phyloP scores from a whole-genome alignment of 1,140 invertebrate genomes.

The Megalopta genalis region DNA sequence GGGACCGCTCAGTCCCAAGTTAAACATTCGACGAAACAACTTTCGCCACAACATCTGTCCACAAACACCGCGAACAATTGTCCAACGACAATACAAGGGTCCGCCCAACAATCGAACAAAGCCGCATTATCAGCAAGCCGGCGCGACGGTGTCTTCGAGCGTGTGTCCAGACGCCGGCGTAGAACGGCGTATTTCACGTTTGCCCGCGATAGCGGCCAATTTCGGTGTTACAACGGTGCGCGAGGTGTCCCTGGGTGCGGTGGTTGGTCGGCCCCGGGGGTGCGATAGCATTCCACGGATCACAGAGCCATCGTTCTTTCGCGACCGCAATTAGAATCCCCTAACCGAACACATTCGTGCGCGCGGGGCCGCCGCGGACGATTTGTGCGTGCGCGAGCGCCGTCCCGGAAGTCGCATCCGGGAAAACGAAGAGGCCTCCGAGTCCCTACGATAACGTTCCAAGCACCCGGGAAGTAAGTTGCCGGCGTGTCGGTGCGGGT shows the following conservation, averaged over 20 bases:
- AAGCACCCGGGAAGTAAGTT: conserved; percentile 61
- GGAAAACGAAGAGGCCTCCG: not conserved
- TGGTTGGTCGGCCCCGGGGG: not conserved
- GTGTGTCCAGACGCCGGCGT: too few relatives aligned
- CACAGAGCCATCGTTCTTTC: conserved; percentile 27
- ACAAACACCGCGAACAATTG: too few relatives aligned
- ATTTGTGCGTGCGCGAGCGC: conserved; percentile 18
- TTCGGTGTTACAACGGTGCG: not conserved
- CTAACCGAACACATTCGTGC: conserved; percentile 14
- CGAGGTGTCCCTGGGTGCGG: too few relatives aligned
- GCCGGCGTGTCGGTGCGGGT: conserved; percentile 8
- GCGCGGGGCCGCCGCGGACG: conserved; percentile 1
- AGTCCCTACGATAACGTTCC: conserved; percentile 53
- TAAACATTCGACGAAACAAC: too few relatives aligned
- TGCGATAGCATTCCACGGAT: not conserved
- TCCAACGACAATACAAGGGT: too few relatives aligned
- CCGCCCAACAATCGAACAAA: too few relatives aligned
- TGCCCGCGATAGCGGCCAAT: too few relatives aligned
- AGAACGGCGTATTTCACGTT: too few relatives aligned
- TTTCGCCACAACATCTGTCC: too few relatives aligned
- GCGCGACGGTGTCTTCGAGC: too few relatives aligned
- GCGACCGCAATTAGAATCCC: conserved; percentile 23
- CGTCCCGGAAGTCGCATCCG: not conserved
- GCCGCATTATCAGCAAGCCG: too few relatives aligned
- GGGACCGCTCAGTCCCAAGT: too few relatives aligned